Base-by-base conservation (phyloP, 2,888 invertebrate genomes). In the Caenorhabditis sp. region DNA sequence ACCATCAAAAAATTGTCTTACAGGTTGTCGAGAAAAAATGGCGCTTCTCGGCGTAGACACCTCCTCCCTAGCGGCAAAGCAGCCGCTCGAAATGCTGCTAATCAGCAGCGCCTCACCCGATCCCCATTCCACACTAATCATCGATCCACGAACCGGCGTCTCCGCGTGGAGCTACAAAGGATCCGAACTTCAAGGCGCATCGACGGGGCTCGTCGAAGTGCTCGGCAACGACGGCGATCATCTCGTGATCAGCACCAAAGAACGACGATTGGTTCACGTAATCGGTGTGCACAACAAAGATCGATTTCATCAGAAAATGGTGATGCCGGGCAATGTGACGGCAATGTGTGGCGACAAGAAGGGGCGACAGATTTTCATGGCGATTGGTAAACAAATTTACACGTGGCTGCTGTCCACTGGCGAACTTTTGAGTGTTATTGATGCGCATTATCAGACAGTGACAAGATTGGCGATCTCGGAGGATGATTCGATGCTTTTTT, bases 91-190 rank as follows among this genome's bases (percentile, higher is more conserved):
- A 36, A 67, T 79, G 69, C 65, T 82, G 19, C 62, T 82, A 0
- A 55, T 79, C 31, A 75, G 77, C 51, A 66, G 76, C 54, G 50
- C 62, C 19, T 77, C 79, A 50, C 43, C 75, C 0, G 84, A 85
- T 51, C 81, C 81, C 1, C 81, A 77, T 66, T 81, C 85, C 8
- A 81, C 81, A 8, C 68, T 79, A 6, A 64, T 84, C 17, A 61
- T 84, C 49, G 81, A 84, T 75, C 83, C 85, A 17, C 62, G 76
- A 50, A 83, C 84, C 4, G 84, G 84, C 10, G 76, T 81, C 19
- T 68, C 78, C 8, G 51, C 76, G 10, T 84, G 84, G 83, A 81
- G 78, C 50, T 82, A 81, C 64, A 85, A 83, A 62, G 84, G 84
- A 53, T 72, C 77, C 17, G 84, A 85, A 57, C 62, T 84, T 19